These are phyloP conservation scores for Cairina moschata DNA, from an alignment of 2,113 vertebrate genomes.

Conservation along the genomic window DNA sequence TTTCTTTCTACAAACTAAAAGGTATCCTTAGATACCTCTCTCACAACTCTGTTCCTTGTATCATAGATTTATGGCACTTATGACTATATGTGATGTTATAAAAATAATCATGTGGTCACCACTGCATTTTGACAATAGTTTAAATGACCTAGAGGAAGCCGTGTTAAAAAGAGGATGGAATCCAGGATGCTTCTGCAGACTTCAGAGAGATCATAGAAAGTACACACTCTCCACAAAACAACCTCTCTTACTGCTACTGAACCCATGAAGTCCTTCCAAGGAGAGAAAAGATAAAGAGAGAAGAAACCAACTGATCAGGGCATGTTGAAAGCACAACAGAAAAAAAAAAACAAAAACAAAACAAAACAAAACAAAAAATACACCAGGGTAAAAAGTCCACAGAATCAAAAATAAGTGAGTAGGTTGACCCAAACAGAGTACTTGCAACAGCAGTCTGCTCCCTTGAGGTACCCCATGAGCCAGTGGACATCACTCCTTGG, in stretches of 20 bases:
- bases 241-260: neutral
- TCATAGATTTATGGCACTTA: neutral
- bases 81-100: neutral
- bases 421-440: neutral
- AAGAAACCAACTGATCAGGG: accelerated
- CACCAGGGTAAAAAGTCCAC: neutral
- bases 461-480: neutral
- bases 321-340: neutral
- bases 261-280: neutral
- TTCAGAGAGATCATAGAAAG: neutral
- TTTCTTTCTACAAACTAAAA: neutral
- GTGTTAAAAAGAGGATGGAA: neutral
- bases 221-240: accelerated
- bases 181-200: neutral
- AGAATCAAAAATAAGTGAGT: neutral
- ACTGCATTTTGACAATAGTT: neutral
- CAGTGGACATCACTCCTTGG: neutral
- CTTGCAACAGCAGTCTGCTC: accelerated
- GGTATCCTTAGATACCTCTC: neutral
- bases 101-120: neutral
- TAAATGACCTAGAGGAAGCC: neutral
- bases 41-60: neutral
- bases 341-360: neutral
- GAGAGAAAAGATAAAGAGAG: neutral
- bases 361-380: neutral